Evolutionary conservation across 2,113 vertebrate species (phyloP), one percentile per base, ranked within the genome.

Genomic region (Oreochromis spilurus): DNA sequence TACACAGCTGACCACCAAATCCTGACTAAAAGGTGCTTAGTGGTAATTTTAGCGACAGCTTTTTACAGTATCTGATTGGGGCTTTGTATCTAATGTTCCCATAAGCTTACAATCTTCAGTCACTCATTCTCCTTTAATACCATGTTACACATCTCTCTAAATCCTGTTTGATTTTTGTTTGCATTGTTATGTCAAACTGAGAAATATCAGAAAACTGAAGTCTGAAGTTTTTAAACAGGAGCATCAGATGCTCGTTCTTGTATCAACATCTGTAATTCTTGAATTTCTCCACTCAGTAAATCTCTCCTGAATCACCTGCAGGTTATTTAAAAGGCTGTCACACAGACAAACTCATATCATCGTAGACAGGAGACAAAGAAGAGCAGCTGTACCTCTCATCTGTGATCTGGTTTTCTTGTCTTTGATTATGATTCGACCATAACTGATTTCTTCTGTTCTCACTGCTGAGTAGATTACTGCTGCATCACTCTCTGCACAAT

Each of bases 311-410:
- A 57, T 0, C 12, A 57, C 21, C 54, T 4, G 12, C 21, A 57
- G 54, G 6, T 57, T 5, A 26, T 14, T 57, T 8, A 2, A 26
- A 55, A 57, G 8, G 55, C 13, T 57, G 24, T 58, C 55, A 58
- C 0, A 5, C 2, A 29, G 2, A 58, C 24, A 26, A 0, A 14
- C 12, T 0, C 54, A 57, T 0, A 14, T 57, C 24, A 57, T 0
- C 12, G 0, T 0, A 0, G 12, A 0, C 54, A 14, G 54, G 0
- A 57, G 54, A 57, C 2, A 0, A 29, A 0, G 0, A 29, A 29
- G 55, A 58, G 55, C 55, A 58, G 55, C 4, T 16, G 4, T 58
- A 58, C 55, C 55, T 58, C 55, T 58, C 2, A 29, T 58, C 55
- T 5, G 24, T 58, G 55, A 0, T 29, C 24, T 16, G 7, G 24